These are phyloP conservation scores for Oncorhynchus nerka DNA, from an alignment of 2,113 vertebrate genomes.

Conservation along the genomic window DNA sequence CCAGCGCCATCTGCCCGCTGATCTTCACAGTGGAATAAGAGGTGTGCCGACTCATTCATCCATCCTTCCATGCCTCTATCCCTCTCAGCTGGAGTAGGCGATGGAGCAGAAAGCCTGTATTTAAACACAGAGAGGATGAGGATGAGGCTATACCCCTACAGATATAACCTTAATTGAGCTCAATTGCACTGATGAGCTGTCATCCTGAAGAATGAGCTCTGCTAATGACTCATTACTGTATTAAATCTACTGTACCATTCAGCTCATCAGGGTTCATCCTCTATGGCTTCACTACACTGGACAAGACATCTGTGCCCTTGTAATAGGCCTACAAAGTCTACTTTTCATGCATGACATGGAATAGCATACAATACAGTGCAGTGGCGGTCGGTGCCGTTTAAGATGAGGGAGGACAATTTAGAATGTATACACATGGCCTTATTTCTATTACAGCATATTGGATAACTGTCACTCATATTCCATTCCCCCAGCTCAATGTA, in stretches of 20 bases:
- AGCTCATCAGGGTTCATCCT: conserved; percentile 40
- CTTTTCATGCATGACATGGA: conserved; percentile 2
- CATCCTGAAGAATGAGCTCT: conserved; percentile 37
- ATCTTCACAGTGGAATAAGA: not conserved
- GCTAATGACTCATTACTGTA: conserved; percentile 61
- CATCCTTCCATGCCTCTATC: too few species aligned
- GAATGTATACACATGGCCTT: too few species aligned
- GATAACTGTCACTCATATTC: too few species aligned
- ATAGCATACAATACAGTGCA: not conserved
- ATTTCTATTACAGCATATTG: too few species aligned
- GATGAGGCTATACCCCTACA: conserved; percentile 24
- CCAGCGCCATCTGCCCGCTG: not conserved
- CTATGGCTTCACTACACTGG: conserved; percentile 32
- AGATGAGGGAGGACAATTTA: too few species aligned
- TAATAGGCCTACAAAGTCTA: not conserved
- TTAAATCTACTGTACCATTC: conserved; percentile 55
- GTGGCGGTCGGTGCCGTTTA: too few species aligned
- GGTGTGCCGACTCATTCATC: conserved; percentile 10
- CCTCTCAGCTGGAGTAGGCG: conserved; percentile 18
- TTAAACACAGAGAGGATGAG: conserved; percentile 4
- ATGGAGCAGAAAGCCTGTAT: conserved; percentile 14
- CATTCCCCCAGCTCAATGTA: too few species aligned
- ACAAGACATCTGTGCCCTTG: conserved; percentile 37
- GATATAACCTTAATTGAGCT: conserved; percentile 56
- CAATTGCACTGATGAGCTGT: conserved; percentile 57